Evolutionary conservation across 2,888 invertebrate species (phyloP), one percentile per base, ranked within the genome.

Genomic region (Phengaris arion): DNA sequence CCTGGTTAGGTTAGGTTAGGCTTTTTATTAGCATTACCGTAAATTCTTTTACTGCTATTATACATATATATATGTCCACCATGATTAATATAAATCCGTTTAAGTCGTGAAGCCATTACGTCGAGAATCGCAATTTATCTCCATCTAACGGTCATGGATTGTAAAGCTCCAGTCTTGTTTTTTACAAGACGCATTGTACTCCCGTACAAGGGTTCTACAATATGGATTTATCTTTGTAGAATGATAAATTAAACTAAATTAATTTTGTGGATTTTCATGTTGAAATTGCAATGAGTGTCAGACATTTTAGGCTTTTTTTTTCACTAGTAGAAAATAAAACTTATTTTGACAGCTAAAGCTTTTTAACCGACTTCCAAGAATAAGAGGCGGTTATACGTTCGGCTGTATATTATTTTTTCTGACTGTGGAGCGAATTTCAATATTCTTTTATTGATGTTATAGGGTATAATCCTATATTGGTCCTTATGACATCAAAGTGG

Each of bases 121-220:
- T 64, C 13, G 6, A 35, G 35, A 45, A 64, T 13, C 35, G 12
- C 64, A 12, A 64, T 64, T 64, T 64, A 64, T 64, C 64, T 64
- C 64, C 64, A 64, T 64, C 45, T 64, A 35, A 45, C 45, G 64
- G 35, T 64, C 64, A 64, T 35, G 64, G 35, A 64, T 64, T 64
- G 64, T 64, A 6, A 64, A 64, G 64, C 64, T 64, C 35, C 6
- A 45, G 64, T 35, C 64, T 35, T 64, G 64, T 64, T 64, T 64
- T 64, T 64, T 35, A 35, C 64, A 64, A 45, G 64, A 64, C 35
- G 0, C 13, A 64, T 64, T 64, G 64, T 22, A 22, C 35, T 64
- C 64, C 45, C 64, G 64, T 64, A 35, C 64, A 64, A 45, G 35
- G 45, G 64, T 45, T 45, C 12, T 13, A 45, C 45, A 64, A 64